A percentile compares a stretch with the other conserved stretches of the same genome.
Conservation (phyloP, 2,113 vertebrate genomes). For the Myocastor coypus region DNA sequence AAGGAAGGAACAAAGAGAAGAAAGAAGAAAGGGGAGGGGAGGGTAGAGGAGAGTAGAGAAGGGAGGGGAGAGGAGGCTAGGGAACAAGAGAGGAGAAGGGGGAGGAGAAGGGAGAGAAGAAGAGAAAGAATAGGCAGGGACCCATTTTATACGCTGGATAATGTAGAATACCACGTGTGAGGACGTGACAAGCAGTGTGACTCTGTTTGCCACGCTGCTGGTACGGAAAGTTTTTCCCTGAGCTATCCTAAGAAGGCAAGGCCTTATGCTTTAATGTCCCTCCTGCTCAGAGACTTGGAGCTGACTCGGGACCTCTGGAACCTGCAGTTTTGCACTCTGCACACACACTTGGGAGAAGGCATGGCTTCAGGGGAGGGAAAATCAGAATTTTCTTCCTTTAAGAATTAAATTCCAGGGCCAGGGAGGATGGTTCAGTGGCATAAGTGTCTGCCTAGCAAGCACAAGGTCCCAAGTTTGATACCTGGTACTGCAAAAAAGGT, state of each 20-base stretch:
- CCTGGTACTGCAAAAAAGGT: no score
- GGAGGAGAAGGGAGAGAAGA: no score
- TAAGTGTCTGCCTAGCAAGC: no score
- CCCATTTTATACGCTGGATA: not conserved
- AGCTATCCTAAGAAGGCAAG: conserved; percentile 74
- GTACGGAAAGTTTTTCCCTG: conserved; percentile 24
- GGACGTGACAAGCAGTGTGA: not conserved
- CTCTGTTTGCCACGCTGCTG: conserved; percentile 18
- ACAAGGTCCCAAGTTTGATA: no score
- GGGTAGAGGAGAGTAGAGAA: not conserved
- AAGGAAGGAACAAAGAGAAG: not conserved
- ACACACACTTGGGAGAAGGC: conserved; percentile 8
- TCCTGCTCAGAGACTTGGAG: conserved; percentile 76
- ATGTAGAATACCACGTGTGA: not conserved
- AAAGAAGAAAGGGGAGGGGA: not conserved
- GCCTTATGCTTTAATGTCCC: conserved; percentile 81
- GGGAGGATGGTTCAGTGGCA: no score
- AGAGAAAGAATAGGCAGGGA: no score
- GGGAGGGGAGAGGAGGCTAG: not conserved
- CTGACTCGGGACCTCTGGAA: conserved; percentile 77
- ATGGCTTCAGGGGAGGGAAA: not conserved
- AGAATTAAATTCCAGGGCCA: conserved; percentile 24
- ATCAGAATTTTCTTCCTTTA: not conserved
- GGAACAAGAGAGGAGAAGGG: not conserved
- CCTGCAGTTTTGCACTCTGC: not conserved